A percentile compares a stretch with the other conserved stretches of the same genome.
These are phyloP conservation scores for Cololabis saira DNA, from an alignment of 2,113 vertebrate species.

Conservation along the genomic window DNA sequence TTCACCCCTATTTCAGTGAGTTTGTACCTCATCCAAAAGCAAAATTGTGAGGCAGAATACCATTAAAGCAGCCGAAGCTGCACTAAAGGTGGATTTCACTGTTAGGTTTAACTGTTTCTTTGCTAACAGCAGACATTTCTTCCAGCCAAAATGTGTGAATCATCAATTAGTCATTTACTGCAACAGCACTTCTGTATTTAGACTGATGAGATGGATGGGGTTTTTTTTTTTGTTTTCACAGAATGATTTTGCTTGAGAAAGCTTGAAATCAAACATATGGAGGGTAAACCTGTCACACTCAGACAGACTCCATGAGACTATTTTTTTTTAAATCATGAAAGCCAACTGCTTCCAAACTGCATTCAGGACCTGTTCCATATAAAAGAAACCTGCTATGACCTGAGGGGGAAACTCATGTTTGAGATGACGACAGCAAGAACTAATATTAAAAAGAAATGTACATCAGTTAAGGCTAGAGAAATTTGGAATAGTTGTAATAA, in stretches of 20 bases:
- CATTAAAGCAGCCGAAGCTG: slow-evolving; percentile 19
- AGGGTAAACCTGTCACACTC: slow-evolving; percentile 55
- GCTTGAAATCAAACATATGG: slow-evolving; percentile 61
- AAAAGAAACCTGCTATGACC: too few relatives aligned
- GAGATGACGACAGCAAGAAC: too few relatives aligned
- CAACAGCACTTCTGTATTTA: slow-evolving; percentile 29
- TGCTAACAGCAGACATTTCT: slow-evolving; percentile 37
- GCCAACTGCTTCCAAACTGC: too few relatives aligned
- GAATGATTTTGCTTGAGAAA: slow-evolving; percentile 26
- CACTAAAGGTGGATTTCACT: slow-evolving; percentile 24
- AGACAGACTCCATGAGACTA: slow-evolving; percentile 44
- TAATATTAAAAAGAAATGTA: too few relatives aligned
- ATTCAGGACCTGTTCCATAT: too few relatives aligned
- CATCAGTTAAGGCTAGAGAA: too few relatives aligned
- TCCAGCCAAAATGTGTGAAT: slow-evolving; percentile 50
- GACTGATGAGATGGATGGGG: slow-evolving; percentile 9
- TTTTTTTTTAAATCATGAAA: slow-evolving; percentile 48
- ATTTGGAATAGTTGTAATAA: too few relatives aligned
- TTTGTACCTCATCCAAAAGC: slow-evolving; percentile 3
- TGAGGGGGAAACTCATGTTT: too few relatives aligned
- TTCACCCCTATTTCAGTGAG: too few relatives aligned
- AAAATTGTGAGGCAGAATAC: slow-evolving; percentile 9
- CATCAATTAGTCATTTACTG: slow-evolving; percentile 49
- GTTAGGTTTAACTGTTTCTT: slow-evolving; percentile 33
- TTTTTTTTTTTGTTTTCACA: slow-evolving; percentile 17